These are phyloP conservation scores for Ranitomeya imitator DNA, from an alignment of 2,113 vertebrate species.

Conservation along the genomic window DNA sequence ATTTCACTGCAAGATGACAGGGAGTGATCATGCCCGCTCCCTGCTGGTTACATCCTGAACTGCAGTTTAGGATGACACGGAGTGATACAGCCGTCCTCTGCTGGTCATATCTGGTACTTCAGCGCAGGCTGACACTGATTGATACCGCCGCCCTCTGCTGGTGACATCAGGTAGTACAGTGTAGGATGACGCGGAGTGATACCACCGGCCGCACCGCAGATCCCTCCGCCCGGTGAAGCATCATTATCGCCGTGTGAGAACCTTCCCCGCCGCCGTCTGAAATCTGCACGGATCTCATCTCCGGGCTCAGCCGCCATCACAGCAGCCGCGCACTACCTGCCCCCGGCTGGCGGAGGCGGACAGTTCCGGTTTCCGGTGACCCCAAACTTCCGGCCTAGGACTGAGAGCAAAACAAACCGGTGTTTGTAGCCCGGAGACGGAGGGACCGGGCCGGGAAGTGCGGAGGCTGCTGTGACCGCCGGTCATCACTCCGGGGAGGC, in stretches of 20 bases:
- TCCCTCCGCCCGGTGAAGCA: not conserved
- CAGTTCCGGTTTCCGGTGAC: constrained; percentile 43
- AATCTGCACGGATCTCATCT: too few species aligned
- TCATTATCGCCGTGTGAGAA: rapidly evolving
- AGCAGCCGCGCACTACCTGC: constrained; percentile 15
- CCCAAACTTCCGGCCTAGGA: constrained; percentile 41
- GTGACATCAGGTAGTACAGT: not conserved
- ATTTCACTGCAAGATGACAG: too few species aligned
- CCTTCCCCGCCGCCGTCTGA: not conserved
- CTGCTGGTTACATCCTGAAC: too few species aligned
- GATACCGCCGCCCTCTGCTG: not conserved
- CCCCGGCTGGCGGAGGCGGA: constrained; percentile 32
- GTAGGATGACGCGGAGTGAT: constrained; percentile 23
- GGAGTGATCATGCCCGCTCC: too few species aligned
- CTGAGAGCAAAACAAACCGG: constrained; percentile 52
- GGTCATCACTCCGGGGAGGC: not conserved
- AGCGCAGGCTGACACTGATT: not conserved
- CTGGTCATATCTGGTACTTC: not conserved
- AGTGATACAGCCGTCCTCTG: too few species aligned
- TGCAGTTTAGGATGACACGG: too few species aligned
- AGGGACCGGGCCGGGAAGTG: not conserved
- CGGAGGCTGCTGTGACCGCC: not conserved
- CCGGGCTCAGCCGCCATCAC: not conserved
- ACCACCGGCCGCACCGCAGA: not conserved
- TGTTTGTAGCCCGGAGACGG: not conserved